Percentiles rank a stretch among this genome's conserved stretches.
These are phyloP conservation scores for Nephrotoma flavescens DNA, from an alignment of 2,888 invertebrate genomes.

Conservation along the genomic window DNA sequence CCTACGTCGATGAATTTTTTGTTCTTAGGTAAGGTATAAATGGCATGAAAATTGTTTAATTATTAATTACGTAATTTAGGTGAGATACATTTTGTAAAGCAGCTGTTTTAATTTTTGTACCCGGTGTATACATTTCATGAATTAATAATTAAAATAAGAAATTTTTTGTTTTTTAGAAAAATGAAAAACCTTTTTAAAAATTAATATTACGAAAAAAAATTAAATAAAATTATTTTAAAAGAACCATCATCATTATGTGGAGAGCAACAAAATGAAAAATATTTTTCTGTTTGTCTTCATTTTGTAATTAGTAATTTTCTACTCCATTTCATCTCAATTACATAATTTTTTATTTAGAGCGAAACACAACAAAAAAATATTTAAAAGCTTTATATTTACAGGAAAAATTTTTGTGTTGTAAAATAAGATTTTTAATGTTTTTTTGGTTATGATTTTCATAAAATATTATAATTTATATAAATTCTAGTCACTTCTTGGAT, in stretches of 20 bases:
- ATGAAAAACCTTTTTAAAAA: neutral
- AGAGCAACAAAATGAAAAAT: neutral
- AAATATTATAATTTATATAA: neutral
- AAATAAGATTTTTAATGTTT: neutral
- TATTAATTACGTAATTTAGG: neutral
- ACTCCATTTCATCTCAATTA: neutral
- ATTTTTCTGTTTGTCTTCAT: neutral
- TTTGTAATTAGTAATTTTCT: neutral
- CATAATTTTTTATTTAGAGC: neutral
- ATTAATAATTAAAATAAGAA: neutral
- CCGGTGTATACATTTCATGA: neutral
- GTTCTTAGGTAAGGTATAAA: neutral
- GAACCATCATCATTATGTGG: neutral
- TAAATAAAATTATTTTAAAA: neutral
- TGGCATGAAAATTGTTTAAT: neutral
- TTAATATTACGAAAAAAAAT: neutral
- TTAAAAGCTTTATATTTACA: neutral
- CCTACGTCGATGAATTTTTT: neutral
- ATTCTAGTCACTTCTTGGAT: neutral
- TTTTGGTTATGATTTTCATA: neutral
- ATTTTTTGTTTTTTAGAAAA: neutral
- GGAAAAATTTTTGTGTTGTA: neutral
- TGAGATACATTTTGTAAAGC: neutral
- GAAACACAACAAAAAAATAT: neutral
- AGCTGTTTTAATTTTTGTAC: neutral